Evolutionary conservation across 1,140 invertebrate genomes (phyloP), one percentile per base, ranked within the genome.

Genomic region (Ceratina japonica): DNA sequence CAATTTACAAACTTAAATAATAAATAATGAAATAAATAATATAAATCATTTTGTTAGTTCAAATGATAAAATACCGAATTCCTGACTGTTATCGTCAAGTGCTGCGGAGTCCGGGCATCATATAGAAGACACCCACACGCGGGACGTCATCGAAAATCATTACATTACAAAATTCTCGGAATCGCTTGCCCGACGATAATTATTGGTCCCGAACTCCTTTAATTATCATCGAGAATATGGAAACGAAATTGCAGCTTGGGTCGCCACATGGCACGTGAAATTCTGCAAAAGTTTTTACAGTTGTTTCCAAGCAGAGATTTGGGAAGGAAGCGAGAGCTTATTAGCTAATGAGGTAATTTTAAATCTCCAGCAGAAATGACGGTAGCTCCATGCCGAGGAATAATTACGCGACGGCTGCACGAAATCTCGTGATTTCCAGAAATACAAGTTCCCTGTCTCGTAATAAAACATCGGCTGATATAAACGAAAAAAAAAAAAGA

Each of bases 311-410:
- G 0, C 0, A 63, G 15, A 18, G 7, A 15, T 15, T 3, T 22
- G 27, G 15, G 52, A 27, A 16, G 0, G 1, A 18, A 18, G 10
- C 8, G 2, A n/a, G 69, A 18, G 13, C 37, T 56, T 49, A 61
- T 63, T 61, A 52, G 16, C 66, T 73, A 73, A 79, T 58, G 51
- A 51, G 20, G 2, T 31, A 73, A 64, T 73, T 73, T 79, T 58
- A 72, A 79, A 65, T 79, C 52, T 79, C 22, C 37, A 1, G 15
- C 7, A 20, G 16, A 8, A 78, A 56, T 31, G 52, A 64, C 16
- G 3, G 16, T 27, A 54, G 52, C 18, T 58, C 13, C 22, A 20
- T 51, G 51, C 20, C 10, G 13, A 22, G 37, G 10, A 5, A 79
- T 79, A 78, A 78, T 78, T 64, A 44, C 61, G 27, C 13, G 49